Evolutionary conservation across 92 coral and sea anemone genomes (phyloP).

Genomic region (Epizoanthus illoricatus): DNA sequence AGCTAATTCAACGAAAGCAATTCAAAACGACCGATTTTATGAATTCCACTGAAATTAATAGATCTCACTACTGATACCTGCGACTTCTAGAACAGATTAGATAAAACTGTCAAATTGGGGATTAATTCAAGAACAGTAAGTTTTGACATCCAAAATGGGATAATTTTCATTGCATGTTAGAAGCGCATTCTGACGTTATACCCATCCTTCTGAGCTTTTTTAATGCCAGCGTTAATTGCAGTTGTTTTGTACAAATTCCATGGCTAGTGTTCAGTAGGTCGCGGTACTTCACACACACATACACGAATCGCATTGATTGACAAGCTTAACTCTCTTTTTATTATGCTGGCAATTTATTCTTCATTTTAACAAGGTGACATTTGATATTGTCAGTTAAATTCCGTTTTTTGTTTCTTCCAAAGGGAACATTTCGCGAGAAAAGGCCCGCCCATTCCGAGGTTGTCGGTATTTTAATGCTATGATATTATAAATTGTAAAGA

Average conservation of each 20-base stretch:
- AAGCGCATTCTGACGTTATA: not conserved
- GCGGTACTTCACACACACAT: slow-evolving; percentile 19
- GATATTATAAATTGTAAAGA: slow-evolving; percentile 15
- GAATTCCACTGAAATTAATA: slow-evolving; percentile 48
- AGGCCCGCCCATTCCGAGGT: slow-evolving; percentile 32
- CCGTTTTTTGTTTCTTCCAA: slow-evolving; percentile 1
- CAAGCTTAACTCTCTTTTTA: not conserved
- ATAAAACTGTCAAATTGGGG: slow-evolving; percentile 48
- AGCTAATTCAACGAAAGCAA: not conserved
- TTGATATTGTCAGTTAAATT: slow-evolving; percentile 5
- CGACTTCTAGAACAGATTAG: slow-evolving; percentile 46
- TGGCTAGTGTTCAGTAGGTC: not conserved
- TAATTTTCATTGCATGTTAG: not conserved
- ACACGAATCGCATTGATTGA: slow-evolving; percentile 11
- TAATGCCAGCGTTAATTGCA: not conserved
- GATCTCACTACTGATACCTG: slow-evolving; percentile 57
- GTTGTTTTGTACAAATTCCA: not conserved
- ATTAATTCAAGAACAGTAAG: slow-evolving; percentile 31
- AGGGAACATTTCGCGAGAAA: not conserved
- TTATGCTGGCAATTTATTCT: not conserved
- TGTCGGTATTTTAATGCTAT: slow-evolving; percentile 8
- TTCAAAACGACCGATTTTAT: slow-evolving; percentile 21
- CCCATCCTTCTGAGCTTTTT: not conserved
- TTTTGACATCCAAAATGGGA: slow-evolving; percentile 24
- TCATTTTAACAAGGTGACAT: slow-evolving; percentile 6